phyloP scores from a whole-genome alignment of 1,140 invertebrate species.

The Anastrepha ludens region DNA sequence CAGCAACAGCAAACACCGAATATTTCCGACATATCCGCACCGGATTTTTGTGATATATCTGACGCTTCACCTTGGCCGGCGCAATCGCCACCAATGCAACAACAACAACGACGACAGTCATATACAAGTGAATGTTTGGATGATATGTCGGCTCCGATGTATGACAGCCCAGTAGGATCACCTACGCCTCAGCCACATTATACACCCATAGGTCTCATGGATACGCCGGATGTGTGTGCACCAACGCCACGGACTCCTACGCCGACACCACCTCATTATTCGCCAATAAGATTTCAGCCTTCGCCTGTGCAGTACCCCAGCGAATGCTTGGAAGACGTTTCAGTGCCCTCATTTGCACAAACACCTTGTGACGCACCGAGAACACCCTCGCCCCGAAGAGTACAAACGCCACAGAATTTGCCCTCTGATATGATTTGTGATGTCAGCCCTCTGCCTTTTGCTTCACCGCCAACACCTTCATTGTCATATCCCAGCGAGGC shows the following conservation, averaged over 20 bases:
- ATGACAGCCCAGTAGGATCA: not conserved
- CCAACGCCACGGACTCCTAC: slow-evolving; percentile 28
- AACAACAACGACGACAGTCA: not conserved
- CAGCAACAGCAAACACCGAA: not conserved
- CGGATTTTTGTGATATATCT: slow-evolving; percentile 24
- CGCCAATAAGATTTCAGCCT: slow-evolving; percentile 18
- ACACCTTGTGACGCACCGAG: not conserved
- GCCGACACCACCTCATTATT: slow-evolving; percentile 10
- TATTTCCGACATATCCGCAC: slow-evolving; percentile 16
- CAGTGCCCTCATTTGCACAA: not conserved
- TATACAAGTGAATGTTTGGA: not conserved
- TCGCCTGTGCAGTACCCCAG: slow-evolving; percentile 33
- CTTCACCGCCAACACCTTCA: slow-evolving; percentile 9
- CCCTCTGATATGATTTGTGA: slow-evolving; percentile 29
- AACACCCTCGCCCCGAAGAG: not conserved
- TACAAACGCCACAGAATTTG: not conserved
- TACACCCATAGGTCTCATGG: slow-evolving; percentile 5
- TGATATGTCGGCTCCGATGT: not conserved
- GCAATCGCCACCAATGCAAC: not conserved
- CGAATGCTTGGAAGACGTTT: slow-evolving; percentile 37
- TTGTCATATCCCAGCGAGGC: slow-evolving; percentile 19
- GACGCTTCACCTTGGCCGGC: slow-evolving; percentile 12
- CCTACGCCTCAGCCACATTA: slow-evolving; percentile 16
- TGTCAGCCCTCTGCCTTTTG: not conserved
- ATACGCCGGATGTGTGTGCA: slow-evolving; percentile 52